Evolutionary conservation across 2,888 invertebrate species (phyloP), one percentile per base, ranked within the genome.

Genomic region (Meiosimyza decipiens): DNA sequence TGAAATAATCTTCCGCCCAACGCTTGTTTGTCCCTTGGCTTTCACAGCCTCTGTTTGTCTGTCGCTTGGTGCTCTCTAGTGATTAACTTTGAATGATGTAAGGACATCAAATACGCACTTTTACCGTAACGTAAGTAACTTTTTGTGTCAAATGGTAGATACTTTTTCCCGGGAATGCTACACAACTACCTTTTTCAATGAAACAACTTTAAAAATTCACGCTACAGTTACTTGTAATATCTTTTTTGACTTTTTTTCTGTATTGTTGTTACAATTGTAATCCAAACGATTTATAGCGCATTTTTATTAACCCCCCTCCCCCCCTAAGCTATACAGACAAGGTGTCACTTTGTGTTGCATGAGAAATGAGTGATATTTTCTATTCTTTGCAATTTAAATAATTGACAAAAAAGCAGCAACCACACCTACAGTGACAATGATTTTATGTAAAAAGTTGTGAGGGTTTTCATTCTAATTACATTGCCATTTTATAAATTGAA

Each of bases 381-480:
- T 50, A 18, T 63, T 63, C 50, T 16, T 18, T n/a, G 63, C 63
- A 47, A 63, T 63, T 63, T 50, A 47, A 63, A 63, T 63, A 63
- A 63, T 63, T 47, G 49, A 47, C 40, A 55, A 18, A 55, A 18
- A 54, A 7, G 1, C 55, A 22, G 2, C 22, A 2, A 22, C 22
- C 1, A 18, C 28, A 55, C n/a, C 15, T 4, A 55, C 16, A 55
- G 18, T 55, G 22, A 6, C 16, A 18, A 55, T n/a, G 15, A 55
- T 15, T 55, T 18, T 11, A 55, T 18, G 0, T 55, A 3, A 4
- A 55, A 55, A 55, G 9, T 55, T 40, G 6, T 40, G 40, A 6
- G 6, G 1, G 3, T 40, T 1, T 9, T 40, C 40, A 40, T 40
- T 1, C 9, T 40, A 40, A 40, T 40, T 40, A 40, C 40, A 40